Conservation (phyloP, 2,888 invertebrate species). For the Antheraea yamamai region DNA sequence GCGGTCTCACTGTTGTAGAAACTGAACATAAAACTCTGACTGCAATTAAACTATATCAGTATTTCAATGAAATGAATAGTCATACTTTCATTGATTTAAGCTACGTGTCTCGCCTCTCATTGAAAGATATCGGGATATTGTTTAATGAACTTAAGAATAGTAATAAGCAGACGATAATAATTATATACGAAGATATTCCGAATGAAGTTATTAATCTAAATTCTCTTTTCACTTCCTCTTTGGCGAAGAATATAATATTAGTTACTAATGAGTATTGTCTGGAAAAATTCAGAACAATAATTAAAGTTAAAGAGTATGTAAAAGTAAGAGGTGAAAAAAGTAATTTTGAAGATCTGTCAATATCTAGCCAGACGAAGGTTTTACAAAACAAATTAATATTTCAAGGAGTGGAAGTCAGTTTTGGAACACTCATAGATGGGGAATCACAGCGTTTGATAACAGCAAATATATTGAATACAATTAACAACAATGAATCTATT, state of each 20-base stretch:
- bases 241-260: neutral
- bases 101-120: neutral
- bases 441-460: neutral
- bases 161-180: neutral
- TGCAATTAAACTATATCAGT: slow-evolving; percentile 7
- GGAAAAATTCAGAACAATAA: neutral
- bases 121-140: neutral
- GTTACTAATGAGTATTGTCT: neutral
- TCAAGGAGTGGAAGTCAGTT: slow-evolving; percentile 2
- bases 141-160: neutral
- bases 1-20: neutral
- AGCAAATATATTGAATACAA: neutral
- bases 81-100: slow-evolving; percentile 7
- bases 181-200: slow-evolving; percentile 6
- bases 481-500: slow-evolving; percentile 24
- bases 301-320: neutral
- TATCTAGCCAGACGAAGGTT: neutral
- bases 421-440: neutral
- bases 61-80: neutral
- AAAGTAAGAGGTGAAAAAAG: slow-evolving; percentile 4
- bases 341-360: neutral
- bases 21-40: slow-evolving; percentile 2
- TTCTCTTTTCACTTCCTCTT: neutral
- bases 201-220: neutral
- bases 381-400: slow-evolving; percentile 3